These are phyloP conservation scores for Halocynthia aurantium DNA, from an alignment of 23 tunicate species.

Conservation along the genomic window DNA sequence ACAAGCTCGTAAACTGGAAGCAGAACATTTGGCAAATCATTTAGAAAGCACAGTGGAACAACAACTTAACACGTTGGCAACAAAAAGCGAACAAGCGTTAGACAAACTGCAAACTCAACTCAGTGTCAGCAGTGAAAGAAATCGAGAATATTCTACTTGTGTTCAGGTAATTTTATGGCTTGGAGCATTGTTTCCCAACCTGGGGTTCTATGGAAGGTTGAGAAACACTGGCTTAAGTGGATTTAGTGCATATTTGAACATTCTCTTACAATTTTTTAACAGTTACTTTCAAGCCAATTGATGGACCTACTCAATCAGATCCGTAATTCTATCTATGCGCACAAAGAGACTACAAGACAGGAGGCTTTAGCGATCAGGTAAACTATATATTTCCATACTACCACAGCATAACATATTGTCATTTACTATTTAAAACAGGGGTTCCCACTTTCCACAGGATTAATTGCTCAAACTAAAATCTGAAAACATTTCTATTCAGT, in stretches of 20 bases:
- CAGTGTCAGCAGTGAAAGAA: slow-evolving; percentile 52
- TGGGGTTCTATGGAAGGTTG: neutral
- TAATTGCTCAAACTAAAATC: no score
- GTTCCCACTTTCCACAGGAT: no score
- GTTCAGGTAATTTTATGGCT: slow-evolving; percentile 29
- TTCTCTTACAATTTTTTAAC: neutral
- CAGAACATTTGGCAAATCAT: slow-evolving; percentile 56
- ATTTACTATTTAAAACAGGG: no score
- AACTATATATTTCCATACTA: neutral
- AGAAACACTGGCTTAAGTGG: neutral
- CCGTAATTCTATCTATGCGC: slow-evolving; percentile 27
- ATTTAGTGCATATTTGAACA: neutral
- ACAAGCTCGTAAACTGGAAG: slow-evolving; percentile 79
- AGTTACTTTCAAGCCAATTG: slow-evolving; percentile 65
- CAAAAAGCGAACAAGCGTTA: slow-evolving; percentile 78
- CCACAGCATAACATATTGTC: no score
- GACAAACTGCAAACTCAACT: slow-evolving; percentile 58
- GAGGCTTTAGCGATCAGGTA: slow-evolving; percentile 15
- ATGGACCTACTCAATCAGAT: slow-evolving; percentile 41
- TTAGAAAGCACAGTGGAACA: slow-evolving; percentile 63
- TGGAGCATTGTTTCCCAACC: neutral
- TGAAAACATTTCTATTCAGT: no score
- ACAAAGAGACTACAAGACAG: slow-evolving; percentile 11
- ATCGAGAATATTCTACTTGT: slow-evolving; percentile 41
- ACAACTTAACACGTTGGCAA: slow-evolving; percentile 64